Conservation (phyloP, 2,888 invertebrate genomes). For the Strigamia crassipes region DNA sequence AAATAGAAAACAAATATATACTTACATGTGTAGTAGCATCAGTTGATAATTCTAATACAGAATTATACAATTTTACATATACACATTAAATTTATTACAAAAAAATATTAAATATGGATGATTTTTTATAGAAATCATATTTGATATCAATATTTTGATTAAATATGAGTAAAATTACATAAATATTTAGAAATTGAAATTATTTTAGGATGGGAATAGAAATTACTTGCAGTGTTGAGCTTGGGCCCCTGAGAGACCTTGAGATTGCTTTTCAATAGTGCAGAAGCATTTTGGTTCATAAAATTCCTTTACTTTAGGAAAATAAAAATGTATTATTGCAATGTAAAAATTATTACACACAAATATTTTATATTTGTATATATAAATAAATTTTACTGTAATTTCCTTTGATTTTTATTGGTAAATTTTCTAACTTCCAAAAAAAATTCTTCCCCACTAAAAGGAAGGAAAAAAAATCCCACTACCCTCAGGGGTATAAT, state of each 20-base stretch:
- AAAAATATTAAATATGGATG: too few species aligned
- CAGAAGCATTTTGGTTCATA: background rate
- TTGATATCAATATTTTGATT: too few species aligned
- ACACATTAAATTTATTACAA: background rate
- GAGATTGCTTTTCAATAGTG: background rate
- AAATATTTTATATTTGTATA: too few species aligned
- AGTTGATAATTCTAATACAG: background rate
- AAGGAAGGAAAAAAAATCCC: background rate
- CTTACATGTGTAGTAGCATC: background rate
- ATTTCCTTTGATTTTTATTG: too few species aligned
- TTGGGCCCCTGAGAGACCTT: background rate
- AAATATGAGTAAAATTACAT: too few species aligned
- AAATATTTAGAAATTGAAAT: too few species aligned
- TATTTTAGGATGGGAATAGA: background rate
- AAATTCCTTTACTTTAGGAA: too few species aligned
- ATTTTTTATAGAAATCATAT: too few species aligned
- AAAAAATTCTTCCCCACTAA: background rate
- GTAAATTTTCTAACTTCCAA: too few species aligned
- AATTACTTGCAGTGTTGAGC: background rate
- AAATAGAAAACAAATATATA: slow-evolving; percentile 42
- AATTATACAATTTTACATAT: background rate
- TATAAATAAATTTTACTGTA: too few species aligned
- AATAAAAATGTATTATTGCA: too few species aligned
- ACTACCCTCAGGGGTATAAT: background rate
- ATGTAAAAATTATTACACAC: too few species aligned